phyloP scores from a whole-genome alignment of 2,797 vertebrate species.

The Numenius phaeopus region DNA sequence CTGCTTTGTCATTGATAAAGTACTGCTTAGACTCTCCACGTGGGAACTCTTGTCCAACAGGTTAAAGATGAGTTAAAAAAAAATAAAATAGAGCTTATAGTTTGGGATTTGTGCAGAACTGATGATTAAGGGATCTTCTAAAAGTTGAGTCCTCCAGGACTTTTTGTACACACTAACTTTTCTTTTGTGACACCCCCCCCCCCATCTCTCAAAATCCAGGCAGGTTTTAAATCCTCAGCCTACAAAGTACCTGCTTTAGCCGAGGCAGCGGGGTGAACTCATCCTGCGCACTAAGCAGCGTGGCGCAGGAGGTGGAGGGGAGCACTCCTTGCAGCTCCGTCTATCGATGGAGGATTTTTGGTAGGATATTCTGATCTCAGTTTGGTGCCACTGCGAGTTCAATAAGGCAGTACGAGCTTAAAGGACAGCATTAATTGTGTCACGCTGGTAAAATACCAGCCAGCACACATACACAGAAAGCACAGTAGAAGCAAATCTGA shows the following conservation, averaged over 20 bases:
- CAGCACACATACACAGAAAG: not conserved
- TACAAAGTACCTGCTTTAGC: not conserved
- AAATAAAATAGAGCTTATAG: not conserved
- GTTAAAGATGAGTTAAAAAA: not conserved
- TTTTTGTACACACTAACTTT: not conserved
- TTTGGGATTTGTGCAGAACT: not conserved
- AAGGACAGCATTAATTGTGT: not conserved
- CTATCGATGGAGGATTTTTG: not conserved
- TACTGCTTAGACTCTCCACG: not conserved
- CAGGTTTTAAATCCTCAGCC: not conserved
- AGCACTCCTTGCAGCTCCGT: not conserved
- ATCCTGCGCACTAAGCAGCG: fast-evolving
- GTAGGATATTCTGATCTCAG: not conserved
- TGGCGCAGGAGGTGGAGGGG: not conserved
- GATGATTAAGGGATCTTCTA: not conserved
- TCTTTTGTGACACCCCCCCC: fast-evolving
- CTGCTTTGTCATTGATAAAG: not conserved
- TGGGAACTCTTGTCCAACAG: constrained; percentile 22
- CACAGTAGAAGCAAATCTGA: not conserved
- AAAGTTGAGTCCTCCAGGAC: not conserved
- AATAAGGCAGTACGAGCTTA: not conserved
- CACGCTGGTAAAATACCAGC: not conserved
- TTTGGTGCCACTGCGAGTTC: not conserved
- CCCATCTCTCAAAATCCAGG: fast-evolving
- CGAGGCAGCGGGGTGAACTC: not conserved